phyloP scores from a whole-genome alignment of 2,797 vertebrate genomes.

The Eulemur coronatus region DNA sequence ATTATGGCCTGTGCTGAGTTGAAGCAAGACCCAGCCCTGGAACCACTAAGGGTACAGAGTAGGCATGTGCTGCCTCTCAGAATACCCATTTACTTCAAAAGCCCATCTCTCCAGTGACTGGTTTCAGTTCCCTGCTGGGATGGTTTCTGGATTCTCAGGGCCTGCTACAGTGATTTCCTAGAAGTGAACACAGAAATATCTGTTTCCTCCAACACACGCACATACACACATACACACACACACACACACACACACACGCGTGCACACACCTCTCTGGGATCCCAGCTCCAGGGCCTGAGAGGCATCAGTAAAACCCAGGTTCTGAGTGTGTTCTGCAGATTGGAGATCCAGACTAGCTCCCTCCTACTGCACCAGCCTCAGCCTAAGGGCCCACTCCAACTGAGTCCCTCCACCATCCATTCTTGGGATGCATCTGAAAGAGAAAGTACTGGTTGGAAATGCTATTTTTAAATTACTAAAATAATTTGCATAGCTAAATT shows the following conservation, averaged over 20 bases:
- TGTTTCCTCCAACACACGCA: not conserved
- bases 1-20: not conserved
- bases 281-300: not conserved
- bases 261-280: not conserved
- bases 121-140: constrained; percentile 24
- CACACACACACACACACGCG: not conserved
- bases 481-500: constrained; percentile 92
- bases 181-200: constrained; percentile 72
- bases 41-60: not conserved
- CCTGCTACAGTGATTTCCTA: constrained; percentile 71
- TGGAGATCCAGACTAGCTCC: not conserved
- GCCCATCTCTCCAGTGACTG: not conserved
- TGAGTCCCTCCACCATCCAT: constrained; percentile 83
- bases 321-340: not conserved
- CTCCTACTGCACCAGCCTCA: constrained; percentile 17
- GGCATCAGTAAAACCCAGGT: not conserved
- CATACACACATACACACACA: not conserved
- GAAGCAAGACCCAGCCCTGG: not conserved
- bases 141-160: constrained; percentile 16
- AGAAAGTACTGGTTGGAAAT: constrained; percentile 87
- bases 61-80: not conserved
- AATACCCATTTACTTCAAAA: not conserved
- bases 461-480: constrained; percentile 84
- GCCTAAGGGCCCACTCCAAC: constrained; percentile 15
- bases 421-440: constrained; percentile 84